Evolutionary conservation across 1,140 invertebrate genomes (phyloP).

Genomic region (Cotesia chilonis): DNA sequence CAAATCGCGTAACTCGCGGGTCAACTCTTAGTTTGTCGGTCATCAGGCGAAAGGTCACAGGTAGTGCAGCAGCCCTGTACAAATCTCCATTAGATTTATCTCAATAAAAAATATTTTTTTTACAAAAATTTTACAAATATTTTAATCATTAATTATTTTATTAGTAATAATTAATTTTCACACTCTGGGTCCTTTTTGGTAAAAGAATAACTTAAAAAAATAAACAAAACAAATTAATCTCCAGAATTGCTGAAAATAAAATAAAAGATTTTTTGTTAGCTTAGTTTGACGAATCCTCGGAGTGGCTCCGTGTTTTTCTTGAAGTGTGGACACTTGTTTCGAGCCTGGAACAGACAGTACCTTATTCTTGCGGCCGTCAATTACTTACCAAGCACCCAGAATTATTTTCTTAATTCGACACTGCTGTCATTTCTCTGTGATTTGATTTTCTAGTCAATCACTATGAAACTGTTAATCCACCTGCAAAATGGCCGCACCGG

Average conservation of each 20-base stretch:
- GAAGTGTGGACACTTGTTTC: neutral
- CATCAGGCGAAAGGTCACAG: slow-evolving; percentile 92
- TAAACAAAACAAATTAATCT: too few species aligned
- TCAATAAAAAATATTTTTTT: neutral
- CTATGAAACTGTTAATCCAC: slow-evolving; percentile 48
- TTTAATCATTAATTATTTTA: too few species aligned
- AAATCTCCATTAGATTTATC: slow-evolving; percentile 58
- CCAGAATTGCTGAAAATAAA: too few species aligned
- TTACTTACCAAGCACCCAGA: slow-evolving; percentile 56
- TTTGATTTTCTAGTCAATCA: slow-evolving; percentile 39
- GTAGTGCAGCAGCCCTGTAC: slow-evolving; percentile 89
- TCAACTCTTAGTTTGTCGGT: slow-evolving; percentile 91
- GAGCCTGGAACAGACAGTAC: slow-evolving; percentile 60
- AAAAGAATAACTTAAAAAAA: too few species aligned
- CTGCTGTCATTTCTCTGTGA: neutral
- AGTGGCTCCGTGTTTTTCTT: neutral
- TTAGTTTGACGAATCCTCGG: neutral
- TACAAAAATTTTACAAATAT: too few species aligned
- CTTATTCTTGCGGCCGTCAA: slow-evolving; percentile 60
- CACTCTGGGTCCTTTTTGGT: too few species aligned
- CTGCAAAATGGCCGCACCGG: slow-evolving; percentile 65
- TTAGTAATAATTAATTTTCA: too few species aligned
- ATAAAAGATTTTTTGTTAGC: neutral
- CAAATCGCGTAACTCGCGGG: slow-evolving; percentile 88
- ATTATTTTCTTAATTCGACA: slow-evolving; percentile 23